These are phyloP conservation scores for Vombatus ursinus DNA, from an alignment of 2,113 vertebrate species.

Conservation along the genomic window DNA sequence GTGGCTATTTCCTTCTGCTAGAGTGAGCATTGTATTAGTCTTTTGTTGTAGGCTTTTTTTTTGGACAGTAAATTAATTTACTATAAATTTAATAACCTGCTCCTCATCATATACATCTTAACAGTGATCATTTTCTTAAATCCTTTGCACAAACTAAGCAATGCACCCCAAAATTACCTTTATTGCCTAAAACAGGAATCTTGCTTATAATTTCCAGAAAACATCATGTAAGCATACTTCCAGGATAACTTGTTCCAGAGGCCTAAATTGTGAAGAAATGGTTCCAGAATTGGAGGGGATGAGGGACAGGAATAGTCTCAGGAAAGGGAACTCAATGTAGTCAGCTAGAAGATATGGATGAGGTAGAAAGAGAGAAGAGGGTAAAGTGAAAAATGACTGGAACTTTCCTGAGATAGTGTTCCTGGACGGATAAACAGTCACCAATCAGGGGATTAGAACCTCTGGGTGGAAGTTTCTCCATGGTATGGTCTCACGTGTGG, in stretches of 20 bases:
- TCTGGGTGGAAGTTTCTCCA: too few relatives aligned
- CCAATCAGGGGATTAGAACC: background rate
- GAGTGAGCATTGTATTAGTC: background rate
- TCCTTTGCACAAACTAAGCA: background rate
- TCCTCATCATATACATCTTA: background rate
- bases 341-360: background rate
- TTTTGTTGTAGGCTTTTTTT: background rate
- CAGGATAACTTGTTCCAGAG: background rate
- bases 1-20: constrained; percentile 55
- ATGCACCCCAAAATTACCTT: background rate
- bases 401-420: background rate
- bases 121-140: background rate
- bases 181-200: background rate
- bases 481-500: background rate
- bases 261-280: background rate
- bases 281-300: background rate
- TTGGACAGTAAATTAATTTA: background rate
- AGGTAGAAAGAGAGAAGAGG: background rate
- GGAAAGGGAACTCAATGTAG: background rate
- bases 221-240: background rate
- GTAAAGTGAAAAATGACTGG: background rate
- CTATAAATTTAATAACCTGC: background rate
- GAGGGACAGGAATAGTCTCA: background rate
- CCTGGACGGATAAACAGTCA: background rate
- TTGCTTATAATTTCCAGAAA: background rate